Conservation (phyloP, 2,113 vertebrate species). For the Microcebus lehilahytsara region DNA sequence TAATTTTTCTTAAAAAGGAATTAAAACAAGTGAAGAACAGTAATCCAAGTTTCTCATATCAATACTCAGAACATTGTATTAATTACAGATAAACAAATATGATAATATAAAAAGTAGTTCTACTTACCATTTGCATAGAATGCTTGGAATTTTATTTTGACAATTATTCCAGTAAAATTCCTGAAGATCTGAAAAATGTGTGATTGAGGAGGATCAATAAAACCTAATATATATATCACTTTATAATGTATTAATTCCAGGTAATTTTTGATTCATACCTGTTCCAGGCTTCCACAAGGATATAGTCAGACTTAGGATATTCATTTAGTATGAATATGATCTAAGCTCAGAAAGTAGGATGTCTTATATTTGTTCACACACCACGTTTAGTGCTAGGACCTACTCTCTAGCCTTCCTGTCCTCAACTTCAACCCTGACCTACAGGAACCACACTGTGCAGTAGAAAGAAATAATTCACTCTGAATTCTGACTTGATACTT, state of each 20-base stretch:
- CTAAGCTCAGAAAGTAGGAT: background rate
- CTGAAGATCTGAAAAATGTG: conserved; percentile 40
- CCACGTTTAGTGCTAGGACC: background rate
- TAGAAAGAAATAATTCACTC: conserved; percentile 37
- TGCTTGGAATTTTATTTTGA: background rate
- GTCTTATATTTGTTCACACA: background rate
- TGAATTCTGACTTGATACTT: conserved; percentile 8
- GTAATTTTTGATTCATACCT: background rate
- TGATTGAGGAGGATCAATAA: background rate
- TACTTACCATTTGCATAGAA: conserved; percentile 51
- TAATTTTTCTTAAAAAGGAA: background rate
- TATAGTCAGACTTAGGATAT: background rate
- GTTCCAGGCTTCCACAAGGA: background rate
- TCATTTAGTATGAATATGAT: background rate
- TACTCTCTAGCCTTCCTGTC: background rate
- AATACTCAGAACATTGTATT: background rate
- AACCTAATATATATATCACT: background rate
- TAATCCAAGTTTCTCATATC: background rate
- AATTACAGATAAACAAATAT: background rate
- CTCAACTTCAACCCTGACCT: conserved; percentile 9
- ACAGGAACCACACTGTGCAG: background rate
- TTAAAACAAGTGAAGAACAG: background rate
- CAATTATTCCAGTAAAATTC: conserved; percentile 1
- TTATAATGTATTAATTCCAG: background rate
- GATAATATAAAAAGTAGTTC: background rate